Evolutionary conservation across 1,140 invertebrate species (phyloP).

Genomic region (Psix sp.): DNA sequence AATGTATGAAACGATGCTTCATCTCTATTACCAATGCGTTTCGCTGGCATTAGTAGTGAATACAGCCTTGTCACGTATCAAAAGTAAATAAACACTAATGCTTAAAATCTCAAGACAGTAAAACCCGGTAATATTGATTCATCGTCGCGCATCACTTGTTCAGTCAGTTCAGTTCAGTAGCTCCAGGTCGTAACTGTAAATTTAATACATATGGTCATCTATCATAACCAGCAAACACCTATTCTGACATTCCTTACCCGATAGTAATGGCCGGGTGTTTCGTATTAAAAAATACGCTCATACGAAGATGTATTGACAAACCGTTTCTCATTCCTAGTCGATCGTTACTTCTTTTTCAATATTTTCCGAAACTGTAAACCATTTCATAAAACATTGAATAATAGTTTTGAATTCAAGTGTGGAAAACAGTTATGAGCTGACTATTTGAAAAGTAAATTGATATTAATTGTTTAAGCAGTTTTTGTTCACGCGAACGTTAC

Average conservation of each 20-base stretch:
- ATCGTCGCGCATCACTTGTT: background rate
- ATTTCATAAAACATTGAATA: no score
- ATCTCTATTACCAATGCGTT: conserved; percentile 15
- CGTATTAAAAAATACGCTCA: conserved; percentile 15
- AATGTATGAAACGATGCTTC: conserved; percentile 21
- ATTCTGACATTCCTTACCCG: conserved; percentile 4
- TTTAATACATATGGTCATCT: conserved; percentile 16
- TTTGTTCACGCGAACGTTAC: no score
- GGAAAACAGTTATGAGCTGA: no score
- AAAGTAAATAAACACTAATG: conserved; percentile 23
- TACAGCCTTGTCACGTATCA: conserved; percentile 4
- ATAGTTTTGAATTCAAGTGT: no score
- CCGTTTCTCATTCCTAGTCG: conserved; percentile 13
- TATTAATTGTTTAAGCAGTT: no score
- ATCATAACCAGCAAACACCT: conserved; percentile 28
- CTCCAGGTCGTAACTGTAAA: conserved; percentile 26
- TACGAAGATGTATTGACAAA: conserved; percentile 1
- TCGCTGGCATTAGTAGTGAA: conserved; percentile 10
- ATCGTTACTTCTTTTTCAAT: no score
- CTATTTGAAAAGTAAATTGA: no score
- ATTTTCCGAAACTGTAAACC: no score
- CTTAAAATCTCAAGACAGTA: conserved; percentile 23
- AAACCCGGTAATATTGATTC: conserved; percentile 26
- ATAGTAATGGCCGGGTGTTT: background rate
- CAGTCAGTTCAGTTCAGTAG: conserved; percentile 6